phyloP scores from a whole-genome alignment of 2,797 vertebrate species.

The Acrocephalus scirpaceus region DNA sequence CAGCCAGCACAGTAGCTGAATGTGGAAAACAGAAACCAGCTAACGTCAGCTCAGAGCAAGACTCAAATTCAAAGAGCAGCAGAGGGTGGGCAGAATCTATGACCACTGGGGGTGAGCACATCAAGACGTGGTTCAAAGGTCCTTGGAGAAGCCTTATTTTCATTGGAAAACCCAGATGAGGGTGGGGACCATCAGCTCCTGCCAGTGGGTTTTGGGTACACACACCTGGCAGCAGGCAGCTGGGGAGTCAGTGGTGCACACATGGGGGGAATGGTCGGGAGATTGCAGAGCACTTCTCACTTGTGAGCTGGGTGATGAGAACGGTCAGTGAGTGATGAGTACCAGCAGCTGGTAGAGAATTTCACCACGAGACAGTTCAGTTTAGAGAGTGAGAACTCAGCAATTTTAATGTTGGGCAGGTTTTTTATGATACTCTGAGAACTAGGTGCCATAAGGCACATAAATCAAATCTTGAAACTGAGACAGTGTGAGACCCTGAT shows the following conservation, averaged over 20 bases:
- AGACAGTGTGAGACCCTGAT: conserved; percentile 13
- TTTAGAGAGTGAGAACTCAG: conserved; percentile 31
- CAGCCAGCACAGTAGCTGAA: conserved; percentile 64
- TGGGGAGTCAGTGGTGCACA: neutral
- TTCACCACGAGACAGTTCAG: neutral
- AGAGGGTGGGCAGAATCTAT: neutral
- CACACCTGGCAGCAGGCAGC: neutral
- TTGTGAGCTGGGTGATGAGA: neutral
- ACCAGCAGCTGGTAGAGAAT: conserved; percentile 26
- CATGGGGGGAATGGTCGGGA: conserved; percentile 4
- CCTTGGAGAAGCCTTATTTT: neutral
- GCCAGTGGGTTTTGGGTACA: neutral
- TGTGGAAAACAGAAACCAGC: conserved; percentile 34
- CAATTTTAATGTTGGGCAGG: neutral
- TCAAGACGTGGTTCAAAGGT: neutral
- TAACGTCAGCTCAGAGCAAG: neutral
- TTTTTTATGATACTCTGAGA: conserved; percentile 24
- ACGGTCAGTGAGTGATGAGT: neutral
- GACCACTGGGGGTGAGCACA: fast-evolving
- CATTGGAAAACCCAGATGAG: neutral
- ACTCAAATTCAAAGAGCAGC: neutral
- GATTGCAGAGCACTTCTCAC: conserved; percentile 36
- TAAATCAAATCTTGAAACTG: conserved; percentile 57
- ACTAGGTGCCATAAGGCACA: conserved; percentile 29
- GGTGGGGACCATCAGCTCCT: neutral